A percentile compares a stretch with the other conserved stretches of the same genome.
These are phyloP conservation scores for Helicoverpa assulta DNA, from an alignment of 2,888 invertebrate species.

Conservation along the genomic window DNA sequence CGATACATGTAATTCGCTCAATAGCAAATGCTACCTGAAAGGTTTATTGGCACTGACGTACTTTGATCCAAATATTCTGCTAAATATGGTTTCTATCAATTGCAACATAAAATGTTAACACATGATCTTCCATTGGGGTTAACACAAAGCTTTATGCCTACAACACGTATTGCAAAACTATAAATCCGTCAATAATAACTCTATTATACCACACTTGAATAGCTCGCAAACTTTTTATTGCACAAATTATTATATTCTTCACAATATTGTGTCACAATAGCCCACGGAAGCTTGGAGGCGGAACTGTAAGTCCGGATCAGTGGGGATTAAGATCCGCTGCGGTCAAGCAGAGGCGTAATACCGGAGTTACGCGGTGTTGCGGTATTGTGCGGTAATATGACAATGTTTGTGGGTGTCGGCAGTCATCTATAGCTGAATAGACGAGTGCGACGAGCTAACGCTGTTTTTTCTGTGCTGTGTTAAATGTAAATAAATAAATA, in stretches of 20 bases:
- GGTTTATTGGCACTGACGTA: too few relatives aligned
- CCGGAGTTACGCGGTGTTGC: constrained; percentile 43
- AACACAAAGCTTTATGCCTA: too few relatives aligned
- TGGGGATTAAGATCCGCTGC: constrained; percentile 49
- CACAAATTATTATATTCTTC: constrained; percentile 42
- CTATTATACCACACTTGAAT: constrained; percentile 28
- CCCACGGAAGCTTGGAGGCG: constrained; percentile 52
- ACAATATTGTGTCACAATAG: constrained; percentile 22
- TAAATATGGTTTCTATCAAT: too few relatives aligned
- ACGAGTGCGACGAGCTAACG: constrained; percentile 28
- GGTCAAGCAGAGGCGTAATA: constrained; percentile 48
- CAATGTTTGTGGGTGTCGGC: constrained; percentile 73
- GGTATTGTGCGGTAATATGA: constrained; percentile 44
- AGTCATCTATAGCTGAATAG: constrained; percentile 61
- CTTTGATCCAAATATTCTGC: too few relatives aligned
- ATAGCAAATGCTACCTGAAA: too few relatives aligned
- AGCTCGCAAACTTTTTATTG: constrained; percentile 36
- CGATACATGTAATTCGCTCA: too few relatives aligned
- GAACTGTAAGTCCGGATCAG: constrained; percentile 67
- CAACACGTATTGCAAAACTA: not conserved
- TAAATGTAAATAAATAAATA: constrained; percentile 23
- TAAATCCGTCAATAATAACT: constrained; percentile 19
- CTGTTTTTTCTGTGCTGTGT: constrained; percentile 38
- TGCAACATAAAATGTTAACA: too few relatives aligned
- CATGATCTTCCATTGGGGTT: too few relatives aligned